Evolutionary conservation across 2,113 vertebrate genomes (phyloP).

Genomic region (Eulemur macaco): DNA sequence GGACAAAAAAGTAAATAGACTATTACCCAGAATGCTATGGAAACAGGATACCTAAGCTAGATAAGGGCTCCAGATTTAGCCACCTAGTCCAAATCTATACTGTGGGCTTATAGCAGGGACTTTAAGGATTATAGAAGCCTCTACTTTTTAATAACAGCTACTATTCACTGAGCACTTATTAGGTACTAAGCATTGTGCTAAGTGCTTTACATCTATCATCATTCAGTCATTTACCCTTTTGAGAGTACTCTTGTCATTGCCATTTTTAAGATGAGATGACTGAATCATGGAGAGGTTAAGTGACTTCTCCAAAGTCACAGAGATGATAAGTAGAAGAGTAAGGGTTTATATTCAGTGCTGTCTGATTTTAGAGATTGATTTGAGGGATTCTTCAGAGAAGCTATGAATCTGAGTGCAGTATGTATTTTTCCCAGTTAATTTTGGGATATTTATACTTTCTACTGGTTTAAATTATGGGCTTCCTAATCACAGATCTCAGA

Average conservation of each 20-base stretch:
- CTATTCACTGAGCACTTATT: neutral
- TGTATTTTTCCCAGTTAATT: neutral
- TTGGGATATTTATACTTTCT: constrained; percentile 29
- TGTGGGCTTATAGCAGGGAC: neutral
- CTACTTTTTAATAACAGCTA: neutral
- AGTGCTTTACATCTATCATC: neutral
- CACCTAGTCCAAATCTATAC: neutral
- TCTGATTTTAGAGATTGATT: neutral
- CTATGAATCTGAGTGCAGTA: neutral
- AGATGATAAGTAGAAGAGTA: neutral
- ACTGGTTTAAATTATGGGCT: constrained; percentile 1
- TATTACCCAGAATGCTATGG: neutral
- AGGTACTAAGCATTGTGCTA: neutral
- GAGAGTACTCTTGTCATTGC: neutral
- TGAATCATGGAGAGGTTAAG: neutral
- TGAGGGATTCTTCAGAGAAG: constrained; percentile 13
- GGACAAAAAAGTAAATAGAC: neutral
- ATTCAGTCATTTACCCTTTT: neutral
- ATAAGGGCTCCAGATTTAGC: neutral
- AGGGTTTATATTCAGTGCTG: neutral
- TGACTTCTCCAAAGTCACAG: constrained; percentile 25
- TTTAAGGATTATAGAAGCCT: neutral
- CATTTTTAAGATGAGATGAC: constrained; percentile 31
- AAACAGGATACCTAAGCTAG: neutral
- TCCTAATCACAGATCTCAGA: constrained; percentile 12